These are phyloP conservation scores for Anguilla obscura DNA, from an alignment of 2,797 vertebrate genomes.

Conservation along the genomic window DNA sequence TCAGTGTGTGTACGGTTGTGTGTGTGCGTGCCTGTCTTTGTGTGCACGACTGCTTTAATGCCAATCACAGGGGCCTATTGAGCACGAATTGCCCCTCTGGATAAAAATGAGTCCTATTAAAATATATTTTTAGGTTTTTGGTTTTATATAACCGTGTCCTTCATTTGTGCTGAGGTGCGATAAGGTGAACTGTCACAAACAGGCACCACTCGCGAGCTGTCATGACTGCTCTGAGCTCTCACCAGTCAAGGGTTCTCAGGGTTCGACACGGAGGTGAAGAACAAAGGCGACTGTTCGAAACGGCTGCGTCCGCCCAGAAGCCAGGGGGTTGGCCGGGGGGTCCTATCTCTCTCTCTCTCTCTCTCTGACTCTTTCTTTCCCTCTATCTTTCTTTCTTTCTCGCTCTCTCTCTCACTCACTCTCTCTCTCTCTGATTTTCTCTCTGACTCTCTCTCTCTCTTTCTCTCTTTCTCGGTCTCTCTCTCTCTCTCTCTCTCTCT, in stretches of 20 bases:
- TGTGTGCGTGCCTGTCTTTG: not conserved
- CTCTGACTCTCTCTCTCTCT: not conserved
- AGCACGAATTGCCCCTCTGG: not conserved
- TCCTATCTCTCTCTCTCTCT: not conserved
- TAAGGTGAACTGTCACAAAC: slow-evolving; percentile 49
- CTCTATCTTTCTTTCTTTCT: not conserved
- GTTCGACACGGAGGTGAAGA: slow-evolving; percentile 39
- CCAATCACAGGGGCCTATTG: not conserved
- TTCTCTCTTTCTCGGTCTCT: not conserved
- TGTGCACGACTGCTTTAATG: not conserved
- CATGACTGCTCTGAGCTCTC: not conserved
- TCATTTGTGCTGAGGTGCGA: not conserved
- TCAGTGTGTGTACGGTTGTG: not conserved
- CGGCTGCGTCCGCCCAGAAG: slow-evolving; percentile 44
- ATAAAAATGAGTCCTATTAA: not conserved
- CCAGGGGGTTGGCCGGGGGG: not conserved
- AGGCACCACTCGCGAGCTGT: slow-evolving; percentile 39
- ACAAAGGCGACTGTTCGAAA: slow-evolving; percentile 59
- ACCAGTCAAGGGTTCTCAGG: slow-evolving; percentile 51
- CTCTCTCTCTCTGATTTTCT: no score
- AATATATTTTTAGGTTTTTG: not conserved
- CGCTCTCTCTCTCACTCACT: no score
- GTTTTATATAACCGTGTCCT: not conserved
- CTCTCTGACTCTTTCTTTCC: not conserved
- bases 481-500: not conserved